Conservation (phyloP, 2,888 invertebrate species). For the Atherix ibis region DNA sequence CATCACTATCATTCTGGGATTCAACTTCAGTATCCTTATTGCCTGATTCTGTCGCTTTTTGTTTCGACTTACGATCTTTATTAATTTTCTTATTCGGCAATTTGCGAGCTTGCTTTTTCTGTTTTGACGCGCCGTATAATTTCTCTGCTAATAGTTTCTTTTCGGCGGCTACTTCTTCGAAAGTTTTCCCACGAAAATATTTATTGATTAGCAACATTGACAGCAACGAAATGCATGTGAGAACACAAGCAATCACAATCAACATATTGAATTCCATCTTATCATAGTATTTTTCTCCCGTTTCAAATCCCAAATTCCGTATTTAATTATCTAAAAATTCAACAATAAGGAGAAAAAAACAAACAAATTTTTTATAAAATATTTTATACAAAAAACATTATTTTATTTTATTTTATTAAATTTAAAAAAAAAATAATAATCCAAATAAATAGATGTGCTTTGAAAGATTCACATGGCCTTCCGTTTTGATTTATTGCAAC, state of each 20-base stretch:
- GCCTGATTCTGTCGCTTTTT: conserved; percentile 10
- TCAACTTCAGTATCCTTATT: conserved; percentile 10
- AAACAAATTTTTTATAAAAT: too few species aligned
- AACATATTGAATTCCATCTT: conserved; percentile 31
- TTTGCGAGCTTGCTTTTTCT: conserved; percentile 12
- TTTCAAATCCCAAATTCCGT: too few species aligned
- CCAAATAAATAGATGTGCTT: too few species aligned
- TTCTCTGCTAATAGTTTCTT: conserved; percentile 30
- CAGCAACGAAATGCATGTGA: conserved; percentile 27
- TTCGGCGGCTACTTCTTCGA: conserved; percentile 31
- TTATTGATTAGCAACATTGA: conserved; percentile 31
- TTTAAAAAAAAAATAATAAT: too few species aligned
- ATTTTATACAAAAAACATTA: too few species aligned
- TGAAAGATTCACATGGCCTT: too few species aligned
- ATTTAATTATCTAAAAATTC: too few species aligned
- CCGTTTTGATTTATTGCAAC: too few species aligned
- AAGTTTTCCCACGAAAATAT: conserved; percentile 31
- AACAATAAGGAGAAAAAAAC: too few species aligned
- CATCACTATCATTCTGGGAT: conserved; percentile 11
- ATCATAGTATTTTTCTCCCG: too few species aligned
- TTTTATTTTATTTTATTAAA: too few species aligned
- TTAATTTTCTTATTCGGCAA: conserved; percentile 20
- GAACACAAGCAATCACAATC: conserved; percentile 30
- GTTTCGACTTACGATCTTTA: background rate
- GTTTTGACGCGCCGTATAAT: conserved; percentile 25